Evolutionary conservation across 2,113 vertebrate species (phyloP).

Genomic region (Vidua macroura): DNA sequence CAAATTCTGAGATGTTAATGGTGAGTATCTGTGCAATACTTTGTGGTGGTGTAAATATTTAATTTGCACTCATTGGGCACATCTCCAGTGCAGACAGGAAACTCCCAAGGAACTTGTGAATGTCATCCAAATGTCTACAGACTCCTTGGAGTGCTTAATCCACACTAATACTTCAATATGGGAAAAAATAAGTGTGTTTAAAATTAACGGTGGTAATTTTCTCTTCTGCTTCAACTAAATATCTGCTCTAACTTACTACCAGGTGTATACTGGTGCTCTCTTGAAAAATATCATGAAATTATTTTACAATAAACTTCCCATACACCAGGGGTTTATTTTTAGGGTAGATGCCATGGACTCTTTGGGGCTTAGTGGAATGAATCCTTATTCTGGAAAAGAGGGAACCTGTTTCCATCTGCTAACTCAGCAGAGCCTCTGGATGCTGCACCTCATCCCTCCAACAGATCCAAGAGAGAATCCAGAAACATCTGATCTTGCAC

Average conservation of each 20-base stretch:
- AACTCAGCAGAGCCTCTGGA: not conserved
- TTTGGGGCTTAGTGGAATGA: not conserved
- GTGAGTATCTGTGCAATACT: not conserved
- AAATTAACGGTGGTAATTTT: not conserved
- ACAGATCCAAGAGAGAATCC: not conserved
- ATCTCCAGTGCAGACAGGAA: not conserved
- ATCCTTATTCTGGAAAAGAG: not conserved
- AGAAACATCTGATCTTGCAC: accelerated
- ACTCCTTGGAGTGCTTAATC: not conserved
- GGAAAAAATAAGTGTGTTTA: not conserved
- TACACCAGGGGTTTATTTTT: not conserved
- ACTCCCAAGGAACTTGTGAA: not conserved
- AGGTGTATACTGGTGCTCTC: too few relatives aligned
- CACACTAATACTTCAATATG: not conserved
- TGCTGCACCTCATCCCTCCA: not conserved
- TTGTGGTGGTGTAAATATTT: slow-evolving; percentile 27
- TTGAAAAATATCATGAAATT: not conserved
- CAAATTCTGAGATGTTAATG: not conserved
- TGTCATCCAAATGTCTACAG: not conserved
- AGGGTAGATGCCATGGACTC: not conserved
- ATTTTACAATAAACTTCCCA: not conserved
- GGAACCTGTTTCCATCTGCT: not conserved
- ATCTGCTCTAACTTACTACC: not conserved
- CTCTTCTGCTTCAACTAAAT: not conserved
- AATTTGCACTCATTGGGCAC: not conserved